Conservation (phyloP, 2,888 invertebrate genomes). For the Lasioglossum calceatum region DNA sequence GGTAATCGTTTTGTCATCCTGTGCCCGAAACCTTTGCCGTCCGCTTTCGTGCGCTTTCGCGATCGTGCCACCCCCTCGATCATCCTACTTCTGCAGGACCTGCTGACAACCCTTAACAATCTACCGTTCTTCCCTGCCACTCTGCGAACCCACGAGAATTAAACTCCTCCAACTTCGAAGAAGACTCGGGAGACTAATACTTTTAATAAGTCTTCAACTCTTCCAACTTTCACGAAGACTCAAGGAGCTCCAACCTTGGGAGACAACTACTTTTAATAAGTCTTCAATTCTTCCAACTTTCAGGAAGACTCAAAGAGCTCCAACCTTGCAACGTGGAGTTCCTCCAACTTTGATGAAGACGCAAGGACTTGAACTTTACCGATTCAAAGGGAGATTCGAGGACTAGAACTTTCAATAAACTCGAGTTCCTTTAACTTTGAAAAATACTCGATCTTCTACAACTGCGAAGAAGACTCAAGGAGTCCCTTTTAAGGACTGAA, state of each 20-base stretch:
- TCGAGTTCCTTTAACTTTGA: too few species aligned
- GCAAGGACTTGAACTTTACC: background rate
- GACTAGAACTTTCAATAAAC: too few species aligned
- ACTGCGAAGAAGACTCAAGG: too few species aligned
- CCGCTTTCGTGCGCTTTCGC: slow-evolving; percentile 1
- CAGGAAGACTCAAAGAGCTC: background rate
- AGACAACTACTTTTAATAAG: background rate
- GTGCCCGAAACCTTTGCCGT: slow-evolving; percentile 48
- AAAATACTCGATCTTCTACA: too few species aligned
- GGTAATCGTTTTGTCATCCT: slow-evolving; percentile 72
- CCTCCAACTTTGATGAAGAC: background rate
- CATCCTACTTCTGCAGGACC: background rate
- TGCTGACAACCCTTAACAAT: background rate
- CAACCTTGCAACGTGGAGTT: too few species aligned
- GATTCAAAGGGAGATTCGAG: too few species aligned
- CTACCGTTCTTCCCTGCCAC: background rate
- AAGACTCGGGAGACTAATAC: background rate
- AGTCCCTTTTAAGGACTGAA: too few species aligned
- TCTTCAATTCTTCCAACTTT: background rate
- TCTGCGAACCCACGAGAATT: background rate
- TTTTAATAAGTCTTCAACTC: background rate
- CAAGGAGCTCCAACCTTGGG: too few species aligned
- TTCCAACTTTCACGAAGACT: background rate
- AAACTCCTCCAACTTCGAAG: background rate
- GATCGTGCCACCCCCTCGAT: background rate